Percentiles rank a stretch among this genome's conserved stretches.
Conservation (phyloP, 2,797 vertebrate species). For the Gymnopithys bicolor region DNA sequence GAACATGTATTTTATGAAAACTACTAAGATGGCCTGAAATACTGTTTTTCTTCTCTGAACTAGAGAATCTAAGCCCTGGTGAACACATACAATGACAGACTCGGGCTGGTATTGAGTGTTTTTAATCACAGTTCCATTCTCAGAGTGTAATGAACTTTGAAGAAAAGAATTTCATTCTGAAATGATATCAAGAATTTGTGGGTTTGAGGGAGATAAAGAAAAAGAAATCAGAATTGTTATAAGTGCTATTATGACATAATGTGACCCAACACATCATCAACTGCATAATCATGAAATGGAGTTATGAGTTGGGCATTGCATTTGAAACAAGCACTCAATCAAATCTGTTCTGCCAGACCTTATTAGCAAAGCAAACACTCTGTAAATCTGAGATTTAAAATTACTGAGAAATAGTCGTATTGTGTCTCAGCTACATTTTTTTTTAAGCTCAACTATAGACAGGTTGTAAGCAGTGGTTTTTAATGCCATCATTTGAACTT, state of each 20-base stretch:
- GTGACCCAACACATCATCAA: background rate
- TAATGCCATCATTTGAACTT: slow-evolving; percentile 47
- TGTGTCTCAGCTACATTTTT: background rate
- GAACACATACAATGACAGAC: background rate
- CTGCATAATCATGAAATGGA: background rate
- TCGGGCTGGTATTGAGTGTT: background rate
- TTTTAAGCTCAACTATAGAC: background rate
- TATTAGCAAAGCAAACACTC: background rate
- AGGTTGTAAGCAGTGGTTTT: background rate
- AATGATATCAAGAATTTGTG: background rate
- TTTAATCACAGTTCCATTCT: background rate
- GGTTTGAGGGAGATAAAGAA: background rate
- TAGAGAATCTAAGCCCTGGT: background rate
- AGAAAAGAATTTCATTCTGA: background rate
- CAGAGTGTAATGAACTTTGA: background rate
- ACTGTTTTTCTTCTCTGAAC: background rate
- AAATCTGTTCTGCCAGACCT: background rate
- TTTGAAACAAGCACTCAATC: background rate
- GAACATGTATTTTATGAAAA: background rate
- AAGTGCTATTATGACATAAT: background rate
- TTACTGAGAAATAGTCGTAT: background rate
- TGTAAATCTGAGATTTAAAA: background rate
- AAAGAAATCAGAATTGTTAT: background rate
- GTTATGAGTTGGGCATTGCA: background rate
- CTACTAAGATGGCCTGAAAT: background rate